Percentiles rank a stretch among this genome's conserved stretches.
Evolutionary conservation across 2,113 vertebrate species (phyloP).

Genomic region (Sula dactylatra): DNA sequence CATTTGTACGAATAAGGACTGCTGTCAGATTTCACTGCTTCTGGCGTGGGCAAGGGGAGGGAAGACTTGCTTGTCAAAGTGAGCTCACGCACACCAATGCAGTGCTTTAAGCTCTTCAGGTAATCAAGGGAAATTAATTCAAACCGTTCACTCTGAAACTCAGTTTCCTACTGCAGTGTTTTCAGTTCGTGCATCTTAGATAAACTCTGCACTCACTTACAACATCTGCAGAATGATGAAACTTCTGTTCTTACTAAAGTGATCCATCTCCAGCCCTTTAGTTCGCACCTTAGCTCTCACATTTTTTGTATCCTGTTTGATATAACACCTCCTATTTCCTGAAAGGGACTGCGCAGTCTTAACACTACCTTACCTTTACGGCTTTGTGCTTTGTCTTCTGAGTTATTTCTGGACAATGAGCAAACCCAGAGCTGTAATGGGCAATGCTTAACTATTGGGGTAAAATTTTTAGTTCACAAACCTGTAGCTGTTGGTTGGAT

Average conservation of each 20-base stretch:
- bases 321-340: neutral
- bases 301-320: neutral
- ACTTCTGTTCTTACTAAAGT: neutral
- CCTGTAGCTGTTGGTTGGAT: neutral
- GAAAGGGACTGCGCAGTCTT: neutral
- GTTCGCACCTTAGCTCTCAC: neutral
- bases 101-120: neutral
- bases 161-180: neutral
- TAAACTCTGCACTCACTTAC: neutral
- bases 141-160: neutral
- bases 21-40: neutral
- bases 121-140: neutral
- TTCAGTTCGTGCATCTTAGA: fast-evolving
- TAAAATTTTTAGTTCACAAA: neutral
- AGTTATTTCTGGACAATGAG: neutral
- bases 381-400: neutral
- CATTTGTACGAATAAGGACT: neutral
- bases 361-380: neutral
- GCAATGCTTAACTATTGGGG: neutral
- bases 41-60: neutral
- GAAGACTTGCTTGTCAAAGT: neutral
- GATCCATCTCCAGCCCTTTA: neutral
- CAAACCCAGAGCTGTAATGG: neutral
- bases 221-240: neutral
- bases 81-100: neutral